Base-by-base conservation (phyloP, 2,888 invertebrate genomes). In the Eilema sororculum region DNA sequence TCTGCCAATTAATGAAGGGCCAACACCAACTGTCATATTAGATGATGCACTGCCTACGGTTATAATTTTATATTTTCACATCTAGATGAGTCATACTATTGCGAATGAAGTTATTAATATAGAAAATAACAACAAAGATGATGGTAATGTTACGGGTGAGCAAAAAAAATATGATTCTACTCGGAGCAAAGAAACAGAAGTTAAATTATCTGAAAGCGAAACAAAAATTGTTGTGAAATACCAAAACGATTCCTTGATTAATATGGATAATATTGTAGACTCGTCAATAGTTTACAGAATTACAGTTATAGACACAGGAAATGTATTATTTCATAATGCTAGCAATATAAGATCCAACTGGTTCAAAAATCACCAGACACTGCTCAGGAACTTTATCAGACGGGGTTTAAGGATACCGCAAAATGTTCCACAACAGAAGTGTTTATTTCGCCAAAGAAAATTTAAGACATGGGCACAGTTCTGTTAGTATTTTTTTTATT, bases 401-500 rank as follows among this genome's bases (percentile, higher is more conserved):
- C 6, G 37, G 13, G 20, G 0, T 25, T 22, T n/a, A 24, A 52
- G 20, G n/a, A 28, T n/a, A 10, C 46, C 63, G 20, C n/a, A 5
- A 12, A 25, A 64, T 10, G 0, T 28, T 46, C n/a, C 2, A 12
- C 46, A 64, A 12, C 28, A 46, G 25, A 64, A 52, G 5, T 46
- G 25, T 28, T 12, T 28, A 20, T 6, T 37, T 24, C 63, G 46
- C 0, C 46, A 25, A n/a, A 64, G 25, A 12, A 64, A 64, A 52
- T 20, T 28, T n/a, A 64, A 64, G 46, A 64, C 46, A 20, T 64
- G 63, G 46, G 25, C 46, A 28, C 52, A 28, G 12, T 64, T 64
- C 63, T 64, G 63, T 64, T 28, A 64, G 63, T 64, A 64, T 20
- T 63, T 46, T n/a, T 5, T 12, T 13, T 16, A 28, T 5, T 64